A percentile compares a stretch with the other conserved stretches of the same genome.
phyloP scores from a whole-genome alignment of 2,888 invertebrate species.

The Cyclophora punctaria region DNA sequence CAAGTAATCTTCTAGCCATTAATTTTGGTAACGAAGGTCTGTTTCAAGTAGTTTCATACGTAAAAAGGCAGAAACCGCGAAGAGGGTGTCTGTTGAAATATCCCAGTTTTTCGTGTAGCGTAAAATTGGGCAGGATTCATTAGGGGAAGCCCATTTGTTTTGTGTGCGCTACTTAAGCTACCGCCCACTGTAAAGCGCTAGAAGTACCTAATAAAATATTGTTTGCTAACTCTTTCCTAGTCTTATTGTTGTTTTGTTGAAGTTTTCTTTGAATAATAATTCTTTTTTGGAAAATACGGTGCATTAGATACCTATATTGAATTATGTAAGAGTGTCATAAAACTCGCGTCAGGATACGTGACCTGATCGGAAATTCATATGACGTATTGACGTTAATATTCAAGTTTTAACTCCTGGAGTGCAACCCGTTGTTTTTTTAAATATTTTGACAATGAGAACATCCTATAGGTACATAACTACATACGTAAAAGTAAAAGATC shows the following conservation, averaged over 20 bases:
- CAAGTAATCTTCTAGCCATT: conserved; percentile 6
- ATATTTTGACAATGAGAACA: neutral
- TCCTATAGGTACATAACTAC: neutral
- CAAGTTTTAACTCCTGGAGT: neutral
- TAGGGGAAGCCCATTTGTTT: conserved; percentile 49
- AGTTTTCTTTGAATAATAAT: neutral
- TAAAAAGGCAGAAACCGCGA: conserved; percentile 23
- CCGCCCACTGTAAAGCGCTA: neutral
- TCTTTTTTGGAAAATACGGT: neutral
- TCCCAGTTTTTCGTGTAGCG: conserved; percentile 21
- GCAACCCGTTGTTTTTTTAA: neutral
- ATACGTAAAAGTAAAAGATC: neutral
- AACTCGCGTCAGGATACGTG: too few species aligned
- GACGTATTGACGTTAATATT: too few species aligned
- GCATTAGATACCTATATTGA: neutral
- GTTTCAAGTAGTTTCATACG: conserved; percentile 15
- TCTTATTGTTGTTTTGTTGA: neutral
- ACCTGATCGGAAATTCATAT: too few species aligned
- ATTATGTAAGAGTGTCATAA: too few species aligned
- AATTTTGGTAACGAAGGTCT: conserved; percentile 16
- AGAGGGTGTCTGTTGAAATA: conserved; percentile 34
- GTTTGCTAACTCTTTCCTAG: neutral
- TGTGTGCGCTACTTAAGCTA: conserved; percentile 12
- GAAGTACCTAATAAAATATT: neutral
- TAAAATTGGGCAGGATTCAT: conserved; percentile 50